phyloP scores from a whole-genome alignment of 2,888 invertebrate species.

The Drosophila antonietae region DNA sequence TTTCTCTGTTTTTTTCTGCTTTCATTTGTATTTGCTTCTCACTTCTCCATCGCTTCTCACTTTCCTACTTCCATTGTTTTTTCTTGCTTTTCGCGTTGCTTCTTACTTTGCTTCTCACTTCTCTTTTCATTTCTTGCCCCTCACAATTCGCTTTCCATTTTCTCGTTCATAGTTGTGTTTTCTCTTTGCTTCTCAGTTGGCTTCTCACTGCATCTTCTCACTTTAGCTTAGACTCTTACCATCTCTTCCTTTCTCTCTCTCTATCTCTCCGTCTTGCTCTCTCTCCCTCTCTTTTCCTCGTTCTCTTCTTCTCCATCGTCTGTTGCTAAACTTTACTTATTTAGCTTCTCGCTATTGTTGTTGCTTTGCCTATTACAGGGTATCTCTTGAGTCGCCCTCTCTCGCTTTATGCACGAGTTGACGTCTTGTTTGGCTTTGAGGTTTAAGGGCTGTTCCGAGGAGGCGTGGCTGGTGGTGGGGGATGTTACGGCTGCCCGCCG shows the following conservation, averaged over 20 bases:
- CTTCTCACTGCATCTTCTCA: too few relatives aligned
- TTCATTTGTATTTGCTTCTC: background rate
- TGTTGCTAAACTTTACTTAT: background rate
- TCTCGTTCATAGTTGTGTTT: too few relatives aligned
- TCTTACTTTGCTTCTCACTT: background rate
- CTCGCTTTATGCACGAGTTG: background rate
- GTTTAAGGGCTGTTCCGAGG: constrained; percentile 34
- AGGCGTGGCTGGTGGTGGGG: constrained; percentile 5
- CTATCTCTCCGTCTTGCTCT: too few relatives aligned
- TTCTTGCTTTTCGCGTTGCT: background rate
- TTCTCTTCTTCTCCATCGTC: too few relatives aligned
- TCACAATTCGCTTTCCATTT: too few relatives aligned
- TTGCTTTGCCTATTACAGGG: constrained; percentile 29
- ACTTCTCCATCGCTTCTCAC: background rate
- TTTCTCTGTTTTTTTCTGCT: background rate
- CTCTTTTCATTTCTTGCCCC: background rate
- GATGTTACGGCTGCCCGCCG: constrained; percentile 15
- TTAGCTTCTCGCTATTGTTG: too few relatives aligned
- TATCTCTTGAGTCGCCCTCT: constrained; percentile 3
- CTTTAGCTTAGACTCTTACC: background rate
- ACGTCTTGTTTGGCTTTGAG: constrained; percentile 60
- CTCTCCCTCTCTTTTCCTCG: background rate
- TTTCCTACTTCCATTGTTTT: background rate
- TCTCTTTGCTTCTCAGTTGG: background rate
- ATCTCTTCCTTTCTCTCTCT: too few relatives aligned